Evolutionary conservation across 2,113 vertebrate species (phyloP).

Genomic region (Accipiter cooperii): DNA sequence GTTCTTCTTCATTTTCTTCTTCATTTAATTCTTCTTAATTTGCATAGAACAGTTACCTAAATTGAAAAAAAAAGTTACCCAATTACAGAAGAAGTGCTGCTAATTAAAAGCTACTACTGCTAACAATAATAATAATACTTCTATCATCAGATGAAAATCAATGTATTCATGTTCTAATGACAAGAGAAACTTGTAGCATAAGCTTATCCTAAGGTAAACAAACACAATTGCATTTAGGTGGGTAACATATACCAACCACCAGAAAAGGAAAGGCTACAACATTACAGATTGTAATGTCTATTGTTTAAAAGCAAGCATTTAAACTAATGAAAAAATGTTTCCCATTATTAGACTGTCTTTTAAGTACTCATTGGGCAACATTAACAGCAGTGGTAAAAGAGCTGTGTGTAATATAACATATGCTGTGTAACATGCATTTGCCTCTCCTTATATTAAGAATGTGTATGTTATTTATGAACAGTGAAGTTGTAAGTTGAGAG

Average conservation of each 20-base stretch:
- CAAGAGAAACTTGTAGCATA: neutral
- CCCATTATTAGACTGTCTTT: neutral
- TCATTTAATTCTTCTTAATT: neutral
- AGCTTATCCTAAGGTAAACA: neutral
- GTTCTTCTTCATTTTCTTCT: neutral
- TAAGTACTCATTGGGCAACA: neutral
- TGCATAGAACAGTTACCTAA: neutral
- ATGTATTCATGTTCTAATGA: neutral
- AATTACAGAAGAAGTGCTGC: neutral
- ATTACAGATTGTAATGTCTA: neutral
- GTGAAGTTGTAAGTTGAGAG: constrained; percentile 15
- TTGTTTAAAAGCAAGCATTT: neutral
- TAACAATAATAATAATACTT: neutral
- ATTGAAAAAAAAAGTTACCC: neutral
- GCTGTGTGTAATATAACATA: neutral
- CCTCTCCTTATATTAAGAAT: neutral
- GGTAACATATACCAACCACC: neutral
- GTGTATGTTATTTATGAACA: constrained; percentile 21
- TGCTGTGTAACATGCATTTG: neutral
- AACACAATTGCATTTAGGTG: neutral
- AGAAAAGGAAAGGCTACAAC: neutral
- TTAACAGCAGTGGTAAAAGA: neutral
- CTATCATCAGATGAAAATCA: neutral
- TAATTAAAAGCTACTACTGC: neutral
- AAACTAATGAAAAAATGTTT: neutral